A percentile compares a stretch with the other conserved stretches of the same genome.
phyloP scores from a whole-genome alignment of 2,797 vertebrate genomes.

The Simalia tracyae region DNA sequence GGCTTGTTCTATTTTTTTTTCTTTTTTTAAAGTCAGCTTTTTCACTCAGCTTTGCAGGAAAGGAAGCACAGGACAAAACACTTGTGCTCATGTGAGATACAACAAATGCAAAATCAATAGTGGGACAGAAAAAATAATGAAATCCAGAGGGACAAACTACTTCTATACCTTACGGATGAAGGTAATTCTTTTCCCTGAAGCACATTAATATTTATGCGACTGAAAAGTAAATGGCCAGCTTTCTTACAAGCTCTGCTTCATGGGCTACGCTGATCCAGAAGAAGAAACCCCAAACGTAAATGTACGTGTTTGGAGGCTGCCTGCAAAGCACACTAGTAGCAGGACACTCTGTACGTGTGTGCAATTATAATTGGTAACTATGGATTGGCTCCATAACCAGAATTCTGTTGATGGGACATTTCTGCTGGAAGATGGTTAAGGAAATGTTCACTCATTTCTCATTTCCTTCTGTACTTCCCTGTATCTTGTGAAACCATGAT shows the following conservation, averaged over 20 bases:
- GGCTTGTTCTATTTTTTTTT: neutral
- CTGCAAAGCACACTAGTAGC: neutral
- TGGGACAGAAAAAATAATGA: conserved; percentile 38
- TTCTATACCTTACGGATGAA: conserved; percentile 14
- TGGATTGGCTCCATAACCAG: neutral
- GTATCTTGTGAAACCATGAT: neutral
- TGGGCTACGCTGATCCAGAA: conserved; percentile 5
- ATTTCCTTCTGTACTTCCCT: neutral
- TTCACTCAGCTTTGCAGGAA: conserved; percentile 15
- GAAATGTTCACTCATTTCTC: neutral
- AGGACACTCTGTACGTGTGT: neutral
- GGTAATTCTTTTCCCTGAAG: conserved; percentile 31
- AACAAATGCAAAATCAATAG: conserved; percentile 29
- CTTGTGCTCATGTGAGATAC: neutral
- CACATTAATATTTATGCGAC: neutral
- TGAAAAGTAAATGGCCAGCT: conserved; percentile 29
- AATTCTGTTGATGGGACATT: neutral
- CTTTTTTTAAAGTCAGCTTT: neutral
- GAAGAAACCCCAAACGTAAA: conserved; percentile 32
- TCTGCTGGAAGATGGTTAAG: neutral
- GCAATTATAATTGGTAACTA: neutral
- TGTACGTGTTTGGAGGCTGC: conserved; percentile 19
- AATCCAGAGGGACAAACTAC: conserved; percentile 13
- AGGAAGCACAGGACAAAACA: conserved; percentile 15
- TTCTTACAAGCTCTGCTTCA: conserved; percentile 37